These are phyloP conservation scores for Idaea straminata DNA, from an alignment of 2,888 invertebrate genomes.

Conservation along the genomic window DNA sequence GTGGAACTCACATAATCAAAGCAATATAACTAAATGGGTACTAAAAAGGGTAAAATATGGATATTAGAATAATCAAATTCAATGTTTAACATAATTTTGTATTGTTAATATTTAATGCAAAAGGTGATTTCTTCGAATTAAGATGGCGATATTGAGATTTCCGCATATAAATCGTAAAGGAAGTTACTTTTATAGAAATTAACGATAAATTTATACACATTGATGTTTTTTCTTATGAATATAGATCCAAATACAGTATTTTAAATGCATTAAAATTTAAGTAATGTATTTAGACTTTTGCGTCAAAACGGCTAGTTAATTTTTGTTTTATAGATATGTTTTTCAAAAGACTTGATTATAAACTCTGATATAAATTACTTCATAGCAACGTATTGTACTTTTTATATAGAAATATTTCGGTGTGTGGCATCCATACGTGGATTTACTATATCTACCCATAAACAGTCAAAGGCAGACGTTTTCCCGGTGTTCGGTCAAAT, in stretches of 20 bases:
- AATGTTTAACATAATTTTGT: not conserved
- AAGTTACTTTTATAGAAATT: not conserved
- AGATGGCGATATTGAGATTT: not conserved
- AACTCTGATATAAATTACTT: no score
- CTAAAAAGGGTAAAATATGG: not conserved
- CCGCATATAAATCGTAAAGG: not conserved
- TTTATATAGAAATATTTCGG: no score
- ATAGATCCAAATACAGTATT: not conserved
- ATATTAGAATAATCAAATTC: not conserved
- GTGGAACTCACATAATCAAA: not conserved
- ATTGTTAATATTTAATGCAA: not conserved
- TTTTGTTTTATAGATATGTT: no score
- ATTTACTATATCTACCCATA: not conserved
- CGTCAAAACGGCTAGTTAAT: no score
- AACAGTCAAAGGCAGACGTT: not conserved
- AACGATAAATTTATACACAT: not conserved
- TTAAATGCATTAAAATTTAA: no score
- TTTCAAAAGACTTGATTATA: no score
- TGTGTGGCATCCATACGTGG: no score
- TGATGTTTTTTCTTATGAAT: not conserved
- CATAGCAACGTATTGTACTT: no score
- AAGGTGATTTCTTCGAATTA: not conserved
- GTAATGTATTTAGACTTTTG: no score
- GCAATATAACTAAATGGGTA: not conserved
- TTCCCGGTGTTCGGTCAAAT: not conserved